Evolutionary conservation across 2,797 vertebrate genomes (phyloP), one percentile per base, ranked within the genome.

Genomic region (Periparus ater): DNA sequence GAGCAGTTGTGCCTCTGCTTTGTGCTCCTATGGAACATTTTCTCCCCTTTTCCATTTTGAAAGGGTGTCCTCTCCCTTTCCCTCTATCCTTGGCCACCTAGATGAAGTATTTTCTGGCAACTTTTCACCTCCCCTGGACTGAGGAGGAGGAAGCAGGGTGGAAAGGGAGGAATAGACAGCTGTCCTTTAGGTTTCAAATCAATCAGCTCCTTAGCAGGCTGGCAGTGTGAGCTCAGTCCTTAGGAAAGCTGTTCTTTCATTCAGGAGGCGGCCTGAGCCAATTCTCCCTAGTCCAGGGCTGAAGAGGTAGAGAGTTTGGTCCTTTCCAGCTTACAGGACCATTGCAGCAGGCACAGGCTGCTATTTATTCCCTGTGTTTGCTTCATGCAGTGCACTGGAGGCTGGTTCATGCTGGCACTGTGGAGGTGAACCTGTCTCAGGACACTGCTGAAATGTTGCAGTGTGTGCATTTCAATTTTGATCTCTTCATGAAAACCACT

Each of bases 171-270:
- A 65, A 65, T 63, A 61, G 91, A 87, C 89, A 96, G 84, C 93
- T 95, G 92, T 87, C 77, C 61, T 82, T 93, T 74, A 85, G 81
- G 86, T 91, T 92, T 81, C 70, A 26, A 57, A 57, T 94, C 80
- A 91, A 3, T 95, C 63, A 63, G 53, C 71, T 89, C 91, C 91
- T 93, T 34, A 71, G 81, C 62, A n/a, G 70, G 85, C 88, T 93
- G 88, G 71, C 88, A 91, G 51, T 10, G 58, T 42, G 48, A 88
- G 34, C 79, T 87, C 68, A 62, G 70, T 63, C 67, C 17, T 80
- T 50, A 83, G 91, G 94, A 95, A 47, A 76, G 89, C 85, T 75
- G 30, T 53, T 71, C 81, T 95, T 94, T 92, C 77, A 89, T 83
- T 76, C 67, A 34, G 34, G 50, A 65, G 82, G 27, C 0, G 0